Base-by-base conservation (phyloP, 2,888 invertebrate species). In the Acanthosepion lycidas region DNA sequence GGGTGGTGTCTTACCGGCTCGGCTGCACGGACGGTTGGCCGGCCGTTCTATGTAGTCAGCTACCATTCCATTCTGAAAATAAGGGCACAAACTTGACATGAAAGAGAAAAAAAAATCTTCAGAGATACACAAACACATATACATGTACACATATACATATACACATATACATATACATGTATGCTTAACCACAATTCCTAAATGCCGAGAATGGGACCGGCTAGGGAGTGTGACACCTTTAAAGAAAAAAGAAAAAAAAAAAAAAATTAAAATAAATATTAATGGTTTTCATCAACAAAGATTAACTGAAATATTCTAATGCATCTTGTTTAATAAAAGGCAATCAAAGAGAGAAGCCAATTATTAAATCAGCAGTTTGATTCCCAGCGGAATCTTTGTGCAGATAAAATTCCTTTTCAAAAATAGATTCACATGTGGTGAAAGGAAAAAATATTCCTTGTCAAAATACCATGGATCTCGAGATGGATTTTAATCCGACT, bases 1-100 rank as follows among this genome's bases (percentile, higher is more conserved):
- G 94, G 96, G 97, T 23, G 97, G 96, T 53, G 96, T 96, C 94
- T 96, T 96, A 94, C 96, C 96, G 55, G 96, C 95, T 78, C 96
- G 96, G 95, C 96, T 96, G 93, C 96, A 95, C 33, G 96, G 96
- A 92, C 96, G 95, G 95, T 96, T 96, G 48, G 96, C 95, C 33
- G 96, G 96, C 94, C 95, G 95, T 94, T 96, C 96, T 2, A 96
- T 96, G 91, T 96, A 95, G 91, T 96, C 97, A 94, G 96, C 95
- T 95, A 96, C 93, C 93, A 93, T 93, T 93, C 93, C 95, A 95
- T 96, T 97, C 96, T 97, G 95, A 92, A 95, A 95, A 93, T 49
- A 92, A 94, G 48, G 91, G 51, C 93, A 55, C 55, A 91, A 91
- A 33, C n/a, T 94, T 93, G 42, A n/a, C 91, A 94, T 91, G 51